These are phyloP conservation scores for Tapirus indicus DNA, from an alignment of 2,797 vertebrate species.

Conservation along the genomic window DNA sequence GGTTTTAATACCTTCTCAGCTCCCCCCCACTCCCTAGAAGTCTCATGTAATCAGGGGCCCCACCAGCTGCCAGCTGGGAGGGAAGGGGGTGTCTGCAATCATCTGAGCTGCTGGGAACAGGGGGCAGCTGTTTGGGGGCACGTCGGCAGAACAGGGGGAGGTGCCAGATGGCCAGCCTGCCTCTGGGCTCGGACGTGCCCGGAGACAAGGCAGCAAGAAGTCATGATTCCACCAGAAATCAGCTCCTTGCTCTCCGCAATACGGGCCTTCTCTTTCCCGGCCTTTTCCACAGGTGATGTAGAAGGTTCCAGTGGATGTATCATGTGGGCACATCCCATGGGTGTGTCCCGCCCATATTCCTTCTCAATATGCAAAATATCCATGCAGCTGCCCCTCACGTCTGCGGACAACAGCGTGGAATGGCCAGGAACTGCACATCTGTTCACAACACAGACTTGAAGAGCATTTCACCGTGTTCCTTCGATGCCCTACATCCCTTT, in stretches of 20 bases:
- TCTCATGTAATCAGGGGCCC: conserved; percentile 56
- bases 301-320: not conserved
- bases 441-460: not conserved
- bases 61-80: conserved; percentile 78
- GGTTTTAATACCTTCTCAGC: conserved; percentile 28
- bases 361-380: not conserved
- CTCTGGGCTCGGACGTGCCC: not conserved
- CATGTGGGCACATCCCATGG: rapidly evolving
- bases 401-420: not conserved
- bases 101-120: conserved; percentile 71
- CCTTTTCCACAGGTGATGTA: not conserved
- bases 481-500: not conserved
- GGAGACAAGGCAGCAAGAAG: conserved; percentile 7
- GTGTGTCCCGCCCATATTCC: not conserved
- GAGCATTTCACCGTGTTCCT: conserved; percentile 15
- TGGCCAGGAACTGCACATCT: not conserved
- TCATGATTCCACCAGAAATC: not conserved
- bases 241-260: not conserved
- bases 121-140: conserved; percentile 19
- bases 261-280: not conserved
- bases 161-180: not conserved
- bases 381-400: rapidly evolving
- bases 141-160: not conserved
- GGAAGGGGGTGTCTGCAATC: conserved; percentile 74
- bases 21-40: not conserved